phyloP scores from a whole-genome alignment of 2,888 invertebrate genomes.

The Andrena minutula region DNA sequence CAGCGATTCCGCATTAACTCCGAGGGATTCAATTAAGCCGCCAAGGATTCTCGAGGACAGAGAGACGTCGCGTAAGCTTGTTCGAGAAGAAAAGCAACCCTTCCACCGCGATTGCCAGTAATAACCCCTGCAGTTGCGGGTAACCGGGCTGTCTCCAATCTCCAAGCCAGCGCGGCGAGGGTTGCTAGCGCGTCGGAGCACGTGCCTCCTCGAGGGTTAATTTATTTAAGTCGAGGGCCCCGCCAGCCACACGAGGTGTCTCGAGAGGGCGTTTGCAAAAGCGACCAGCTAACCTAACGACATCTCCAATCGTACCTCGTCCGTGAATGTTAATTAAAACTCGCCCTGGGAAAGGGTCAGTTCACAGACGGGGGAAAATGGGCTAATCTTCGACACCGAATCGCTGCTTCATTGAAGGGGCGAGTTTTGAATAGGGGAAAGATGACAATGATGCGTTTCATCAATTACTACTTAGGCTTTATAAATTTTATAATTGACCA shows the following conservation, averaged over 20 bases:
- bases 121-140: slow-evolving; percentile 53
- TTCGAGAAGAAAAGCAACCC: slow-evolving; percentile 29
- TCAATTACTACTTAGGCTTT: background rate
- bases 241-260: slow-evolving; percentile 49
- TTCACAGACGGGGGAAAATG: background rate
- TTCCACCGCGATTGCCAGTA: slow-evolving; percentile 43
- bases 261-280: slow-evolving; percentile 38
- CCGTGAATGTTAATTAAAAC: slow-evolving; percentile 50
- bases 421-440: background rate
- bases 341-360: slow-evolving; percentile 2
- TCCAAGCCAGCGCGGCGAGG: slow-evolving; percentile 31
- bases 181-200: slow-evolving; percentile 51
- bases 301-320: background rate
- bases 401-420: background rate
- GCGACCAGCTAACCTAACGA: slow-evolving; percentile 1
- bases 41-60: slow-evolving; percentile 19
- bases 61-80: background rate
- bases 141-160: slow-evolving; percentile 41
- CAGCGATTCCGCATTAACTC: slow-evolving; percentile 17
- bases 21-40: slow-evolving; percentile 44
- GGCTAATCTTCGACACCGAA: slow-evolving; percentile 22
- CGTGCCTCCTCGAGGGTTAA: slow-evolving; percentile 73
- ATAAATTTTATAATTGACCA: too few species aligned
- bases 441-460: background rate
- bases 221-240: slow-evolving; percentile 55